Evolutionary conservation across 2,888 invertebrate species (phyloP), one percentile per base, ranked within the genome.

Genomic region (Temnothorax ravouxi): DNA sequence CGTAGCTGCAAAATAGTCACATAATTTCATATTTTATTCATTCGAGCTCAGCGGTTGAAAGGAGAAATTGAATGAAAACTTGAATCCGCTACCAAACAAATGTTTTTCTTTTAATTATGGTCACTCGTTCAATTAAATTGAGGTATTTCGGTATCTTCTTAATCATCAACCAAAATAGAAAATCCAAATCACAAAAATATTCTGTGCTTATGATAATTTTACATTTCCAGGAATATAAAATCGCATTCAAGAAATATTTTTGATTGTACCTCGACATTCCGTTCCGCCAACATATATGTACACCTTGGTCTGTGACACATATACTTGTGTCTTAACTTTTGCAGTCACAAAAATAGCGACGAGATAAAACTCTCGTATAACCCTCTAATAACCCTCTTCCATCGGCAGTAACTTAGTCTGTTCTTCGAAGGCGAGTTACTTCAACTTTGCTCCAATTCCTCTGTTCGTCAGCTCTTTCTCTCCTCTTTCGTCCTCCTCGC

Each of bases 331-430:
- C 61, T 74, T 83, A 83, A 71, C 87, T 50, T 47, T 66, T 44
- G 21, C 82, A 56, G 38, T 69, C 62, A 34, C 62, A 79, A 69
- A 82, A 83, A 88, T 54, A 76, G 59, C 44, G 25, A 72, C 44
- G 62, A 79, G 74, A 72, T 84, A 84, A 89, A 89, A 89, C 85
- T 88, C 84, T 84, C 82, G 77, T 86, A 85, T 88, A 88, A 89
- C 84, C 83, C n/a, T 79, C 76, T 88, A 88, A 89, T 84, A 86
- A 85, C 71, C 47, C 71, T 88, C 80, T 62, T 76, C 66, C 79
- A 85, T 84, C 81, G 74, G 64, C 83, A 69, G 75, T 84, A 76
- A 77, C 83, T 62, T 76, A 66, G 64, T 62, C 62, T 54, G 41
- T 86, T 76, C 87, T 84, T 83, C 64, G 56, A 79, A 54, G 67